Conservation (phyloP, 64 coral and sea anemone genomes). For the Acropora tenuis region DNA sequence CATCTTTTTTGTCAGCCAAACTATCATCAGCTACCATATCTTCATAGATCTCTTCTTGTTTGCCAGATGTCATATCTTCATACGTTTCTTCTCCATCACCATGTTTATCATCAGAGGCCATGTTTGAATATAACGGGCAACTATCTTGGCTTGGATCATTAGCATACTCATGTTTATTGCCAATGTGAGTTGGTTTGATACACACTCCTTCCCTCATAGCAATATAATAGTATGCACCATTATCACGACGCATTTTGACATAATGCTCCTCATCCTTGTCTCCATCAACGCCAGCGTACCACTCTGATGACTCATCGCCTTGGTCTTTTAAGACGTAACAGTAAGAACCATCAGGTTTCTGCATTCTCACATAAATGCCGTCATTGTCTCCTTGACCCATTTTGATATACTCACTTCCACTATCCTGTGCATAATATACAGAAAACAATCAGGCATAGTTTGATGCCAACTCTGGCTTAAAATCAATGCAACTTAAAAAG, state of each 20-base stretch:
- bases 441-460: too few relatives aligned
- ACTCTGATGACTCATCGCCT: too few relatives aligned
- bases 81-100: background rate
- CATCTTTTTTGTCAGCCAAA: background rate
- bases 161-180: background rate
- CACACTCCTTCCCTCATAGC: background rate
- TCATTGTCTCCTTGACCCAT: background rate
- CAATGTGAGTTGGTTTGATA: background rate
- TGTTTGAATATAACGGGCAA: background rate
- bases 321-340: background rate
- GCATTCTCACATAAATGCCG: constrained; percentile 12
- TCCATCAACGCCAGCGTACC: background rate
- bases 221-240: background rate
- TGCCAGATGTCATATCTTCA: background rate
- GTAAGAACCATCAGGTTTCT: constrained; percentile 32
- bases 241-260: background rate
- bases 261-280: background rate
- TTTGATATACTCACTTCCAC: background rate
- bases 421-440: too few relatives aligned
- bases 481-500: too few relatives aligned
- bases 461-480: too few relatives aligned
- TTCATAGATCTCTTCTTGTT: background rate
- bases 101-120: background rate
- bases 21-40: background rate
- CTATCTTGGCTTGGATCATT: background rate